Conservation (phyloP, 2,797 vertebrate species). For the Helarctos malayanus region DNA sequence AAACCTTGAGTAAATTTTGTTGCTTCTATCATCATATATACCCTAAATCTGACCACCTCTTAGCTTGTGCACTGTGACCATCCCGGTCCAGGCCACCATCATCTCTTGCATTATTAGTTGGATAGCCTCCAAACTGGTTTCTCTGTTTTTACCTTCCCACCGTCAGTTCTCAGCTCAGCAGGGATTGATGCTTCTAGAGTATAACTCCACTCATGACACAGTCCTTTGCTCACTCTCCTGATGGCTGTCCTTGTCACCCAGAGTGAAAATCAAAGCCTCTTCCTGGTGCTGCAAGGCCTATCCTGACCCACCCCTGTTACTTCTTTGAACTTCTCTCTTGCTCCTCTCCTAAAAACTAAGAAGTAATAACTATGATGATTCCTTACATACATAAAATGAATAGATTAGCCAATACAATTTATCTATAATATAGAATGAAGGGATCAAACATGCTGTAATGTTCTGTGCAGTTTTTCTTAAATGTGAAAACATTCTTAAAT, state of each 20-base stretch:
- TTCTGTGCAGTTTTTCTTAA: not conserved
- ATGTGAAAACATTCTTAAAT: not conserved
- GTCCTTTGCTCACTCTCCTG: not conserved
- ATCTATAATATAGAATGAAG: not conserved
- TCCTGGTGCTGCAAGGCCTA: accelerated
- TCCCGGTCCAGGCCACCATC: not conserved
- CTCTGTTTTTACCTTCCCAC: not conserved
- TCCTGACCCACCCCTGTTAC: not conserved
- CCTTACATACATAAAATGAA: not conserved
- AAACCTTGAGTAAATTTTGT: not conserved
- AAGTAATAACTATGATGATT: not conserved
- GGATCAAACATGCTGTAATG: not conserved
- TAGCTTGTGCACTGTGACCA: not conserved
- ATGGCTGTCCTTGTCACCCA: not conserved
- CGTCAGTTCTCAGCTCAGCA: not conserved
- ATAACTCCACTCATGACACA: not conserved
- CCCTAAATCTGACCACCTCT: not conserved
- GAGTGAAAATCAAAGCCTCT: not conserved
- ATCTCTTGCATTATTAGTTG: not conserved
- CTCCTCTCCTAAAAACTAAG: not conserved
- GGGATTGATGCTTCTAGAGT: not conserved
- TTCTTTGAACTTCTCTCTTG: not conserved
- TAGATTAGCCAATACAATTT: not conserved
- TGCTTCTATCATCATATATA: not conserved
- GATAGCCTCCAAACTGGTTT: not conserved